phyloP scores from a whole-genome alignment of 2,113 vertebrate species.

The Falco punctatus region DNA sequence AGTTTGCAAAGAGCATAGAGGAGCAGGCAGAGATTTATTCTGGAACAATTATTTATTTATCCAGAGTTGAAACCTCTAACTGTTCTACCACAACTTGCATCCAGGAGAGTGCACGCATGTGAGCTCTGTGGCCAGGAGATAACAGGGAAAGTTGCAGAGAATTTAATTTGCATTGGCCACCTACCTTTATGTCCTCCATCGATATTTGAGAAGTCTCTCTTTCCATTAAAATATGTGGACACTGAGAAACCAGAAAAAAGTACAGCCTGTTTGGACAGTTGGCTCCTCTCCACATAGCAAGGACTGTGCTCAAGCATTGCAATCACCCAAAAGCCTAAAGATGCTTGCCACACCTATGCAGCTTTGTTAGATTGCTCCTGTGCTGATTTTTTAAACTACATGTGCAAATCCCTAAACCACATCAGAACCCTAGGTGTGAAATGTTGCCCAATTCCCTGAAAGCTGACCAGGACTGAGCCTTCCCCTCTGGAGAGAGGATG shows the following conservation, averaged over 20 bases:
- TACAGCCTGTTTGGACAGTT: not conserved
- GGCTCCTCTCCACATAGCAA: not conserved
- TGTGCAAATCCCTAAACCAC: not conserved
- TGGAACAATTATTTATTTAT: not conserved
- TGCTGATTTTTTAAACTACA: not conserved
- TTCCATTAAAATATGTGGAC: not conserved
- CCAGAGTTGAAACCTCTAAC: not conserved
- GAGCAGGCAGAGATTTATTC: not conserved
- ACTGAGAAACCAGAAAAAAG: not conserved
- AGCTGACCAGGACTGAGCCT: not conserved
- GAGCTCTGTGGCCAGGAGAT: not conserved
- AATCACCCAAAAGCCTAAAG: not conserved
- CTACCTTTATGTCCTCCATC: not conserved
- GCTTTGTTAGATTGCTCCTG: not conserved
- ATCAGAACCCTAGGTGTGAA: not conserved
- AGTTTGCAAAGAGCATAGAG: not conserved
- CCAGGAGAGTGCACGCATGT: not conserved
- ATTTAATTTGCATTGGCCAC: not conserved
- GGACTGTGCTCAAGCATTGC: not conserved
- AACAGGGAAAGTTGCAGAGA: not conserved
- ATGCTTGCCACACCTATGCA: not conserved
- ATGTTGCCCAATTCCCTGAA: not conserved
- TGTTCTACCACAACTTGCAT: not conserved
- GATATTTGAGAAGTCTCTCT: not conserved
- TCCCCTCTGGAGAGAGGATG: not conserved